Percentiles rank a stretch among this genome's conserved stretches.
Conservation (phyloP, 37 sponge, comb jelly and placozoan species). For the Cliona cf. orientalis region DNA sequence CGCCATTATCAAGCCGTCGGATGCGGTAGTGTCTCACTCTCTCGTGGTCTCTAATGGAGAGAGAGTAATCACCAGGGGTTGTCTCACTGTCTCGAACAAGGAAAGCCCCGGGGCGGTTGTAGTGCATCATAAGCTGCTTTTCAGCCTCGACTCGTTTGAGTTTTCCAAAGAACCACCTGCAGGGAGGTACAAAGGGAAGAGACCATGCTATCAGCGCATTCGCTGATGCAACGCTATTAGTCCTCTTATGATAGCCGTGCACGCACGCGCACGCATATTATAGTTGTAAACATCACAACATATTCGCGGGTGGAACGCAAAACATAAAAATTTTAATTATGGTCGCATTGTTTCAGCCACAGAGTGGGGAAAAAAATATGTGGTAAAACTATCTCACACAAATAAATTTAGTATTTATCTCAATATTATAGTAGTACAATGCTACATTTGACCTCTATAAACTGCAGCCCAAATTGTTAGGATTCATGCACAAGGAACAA, state of each 20-base stretch:
- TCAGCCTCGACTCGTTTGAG: constrained; percentile 96
- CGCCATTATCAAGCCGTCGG: constrained; percentile 80
- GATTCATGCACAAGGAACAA: no score
- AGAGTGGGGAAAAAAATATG: no score
- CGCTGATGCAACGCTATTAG: constrained; percentile 43
- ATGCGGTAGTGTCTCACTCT: constrained; percentile 92
- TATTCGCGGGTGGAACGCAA: no score
- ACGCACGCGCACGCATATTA: no score
- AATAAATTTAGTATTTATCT: no score
- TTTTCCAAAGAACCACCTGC: constrained; percentile 95
- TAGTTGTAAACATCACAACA: no score
- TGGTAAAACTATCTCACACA: no score
- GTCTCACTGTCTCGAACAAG: constrained; percentile 97
- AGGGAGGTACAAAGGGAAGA: constrained; percentile 15
- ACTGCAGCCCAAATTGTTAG: no score
- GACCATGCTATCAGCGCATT: constrained; percentile 36
- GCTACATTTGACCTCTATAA: no score
- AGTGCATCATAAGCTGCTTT: constrained; percentile 81
- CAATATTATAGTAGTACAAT: no score
- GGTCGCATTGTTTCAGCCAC: no score
- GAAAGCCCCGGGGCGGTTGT: constrained; percentile 80
- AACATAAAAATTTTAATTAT: no score
- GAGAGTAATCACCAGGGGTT: constrained; percentile 94
- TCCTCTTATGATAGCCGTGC: not conserved
- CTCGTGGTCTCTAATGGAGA: constrained; percentile 85